A percentile compares a stretch with the other conserved stretches of the same genome.
Evolutionary conservation across 2,888 invertebrate species (phyloP).

Genomic region (Scrobipalpa atriplicella): DNA sequence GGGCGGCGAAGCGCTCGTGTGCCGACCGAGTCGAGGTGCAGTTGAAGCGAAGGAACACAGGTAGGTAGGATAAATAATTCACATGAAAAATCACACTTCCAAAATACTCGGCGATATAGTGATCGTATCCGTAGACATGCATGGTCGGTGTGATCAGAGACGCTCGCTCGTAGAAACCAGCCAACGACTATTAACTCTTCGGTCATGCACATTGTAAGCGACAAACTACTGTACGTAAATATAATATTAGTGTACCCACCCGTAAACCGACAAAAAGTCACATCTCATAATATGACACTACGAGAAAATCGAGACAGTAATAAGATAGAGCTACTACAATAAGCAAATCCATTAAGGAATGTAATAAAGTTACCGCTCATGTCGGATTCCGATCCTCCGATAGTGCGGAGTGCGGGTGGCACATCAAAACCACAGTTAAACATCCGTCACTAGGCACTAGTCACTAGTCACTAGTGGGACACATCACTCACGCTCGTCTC

Average conservation of each 20-base stretch:
- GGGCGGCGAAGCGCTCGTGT: slow-evolving; percentile 31
- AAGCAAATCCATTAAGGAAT: slow-evolving; percentile 81
- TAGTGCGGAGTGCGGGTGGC: slow-evolving; percentile 74
- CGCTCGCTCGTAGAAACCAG: slow-evolving; percentile 57
- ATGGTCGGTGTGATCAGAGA: slow-evolving; percentile 65
- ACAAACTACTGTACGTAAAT: slow-evolving; percentile 81
- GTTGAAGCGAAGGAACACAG: slow-evolving; percentile 74
- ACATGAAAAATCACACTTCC: slow-evolving; percentile 78
- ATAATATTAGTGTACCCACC: slow-evolving; percentile 82
- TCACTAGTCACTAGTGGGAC: neutral
- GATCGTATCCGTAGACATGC: slow-evolving; percentile 64
- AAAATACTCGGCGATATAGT: slow-evolving; percentile 68
- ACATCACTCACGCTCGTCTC: slow-evolving; percentile 27
- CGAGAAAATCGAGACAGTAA: slow-evolving; percentile 80
- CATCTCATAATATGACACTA: slow-evolving; percentile 71
- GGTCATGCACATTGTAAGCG: slow-evolving; percentile 79
- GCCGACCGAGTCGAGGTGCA: slow-evolving; percentile 58
- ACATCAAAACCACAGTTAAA: slow-evolving; percentile 67
- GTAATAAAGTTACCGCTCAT: slow-evolving; percentile 78
- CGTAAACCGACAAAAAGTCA: slow-evolving; percentile 73
- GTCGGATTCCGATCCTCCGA: slow-evolving; percentile 69
- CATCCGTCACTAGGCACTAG: slow-evolving; percentile 46
- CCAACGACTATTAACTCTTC: slow-evolving; percentile 67
- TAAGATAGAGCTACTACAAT: slow-evolving; percentile 80
- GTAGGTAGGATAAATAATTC: slow-evolving; percentile 75